A percentile compares a stretch with the other conserved stretches of the same genome.
Conservation (phyloP, 2,797 vertebrate species). For the Manis crassicaudata region DNA sequence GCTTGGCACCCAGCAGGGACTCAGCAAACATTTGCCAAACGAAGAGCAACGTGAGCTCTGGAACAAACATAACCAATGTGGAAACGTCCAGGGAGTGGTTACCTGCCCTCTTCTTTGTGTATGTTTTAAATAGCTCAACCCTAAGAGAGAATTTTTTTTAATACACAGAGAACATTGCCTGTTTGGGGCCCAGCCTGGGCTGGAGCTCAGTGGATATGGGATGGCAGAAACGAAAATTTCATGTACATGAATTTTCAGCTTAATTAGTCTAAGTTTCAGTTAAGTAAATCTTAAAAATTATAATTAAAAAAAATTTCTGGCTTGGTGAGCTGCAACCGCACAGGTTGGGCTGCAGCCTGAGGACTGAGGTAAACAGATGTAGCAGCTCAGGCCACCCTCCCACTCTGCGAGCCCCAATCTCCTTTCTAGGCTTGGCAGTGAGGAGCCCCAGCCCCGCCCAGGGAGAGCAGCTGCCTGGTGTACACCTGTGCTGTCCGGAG, state of each 20-base stretch:
- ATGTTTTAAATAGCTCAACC: not conserved
- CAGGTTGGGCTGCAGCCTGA: not conserved
- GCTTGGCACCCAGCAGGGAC: not conserved
- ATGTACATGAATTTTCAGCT: not conserved
- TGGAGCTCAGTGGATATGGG: not conserved
- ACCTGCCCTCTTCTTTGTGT: too few species aligned
- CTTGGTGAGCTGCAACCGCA: not conserved
- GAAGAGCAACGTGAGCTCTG: not conserved
- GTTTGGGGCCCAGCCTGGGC: not conserved
- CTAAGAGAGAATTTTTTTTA: not conserved
- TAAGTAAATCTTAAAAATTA: not conserved
- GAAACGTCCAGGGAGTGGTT: fast-evolving
- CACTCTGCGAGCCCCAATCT: too few species aligned
- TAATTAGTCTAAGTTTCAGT: not conserved
- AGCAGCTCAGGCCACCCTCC: too few species aligned
- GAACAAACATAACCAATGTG: fast-evolving
- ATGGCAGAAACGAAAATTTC: not conserved
- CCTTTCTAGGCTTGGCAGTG: not conserved
- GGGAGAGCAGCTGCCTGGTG: not conserved
- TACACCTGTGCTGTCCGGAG: not conserved
- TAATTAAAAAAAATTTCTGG: not conserved
- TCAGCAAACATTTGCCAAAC: not conserved
- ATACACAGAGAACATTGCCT: not conserved
- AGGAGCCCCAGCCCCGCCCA: not conserved
- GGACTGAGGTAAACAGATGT: too few species aligned